Conservation (phyloP, 1,140 invertebrate species). For the Megalonaias nervosa region DNA sequence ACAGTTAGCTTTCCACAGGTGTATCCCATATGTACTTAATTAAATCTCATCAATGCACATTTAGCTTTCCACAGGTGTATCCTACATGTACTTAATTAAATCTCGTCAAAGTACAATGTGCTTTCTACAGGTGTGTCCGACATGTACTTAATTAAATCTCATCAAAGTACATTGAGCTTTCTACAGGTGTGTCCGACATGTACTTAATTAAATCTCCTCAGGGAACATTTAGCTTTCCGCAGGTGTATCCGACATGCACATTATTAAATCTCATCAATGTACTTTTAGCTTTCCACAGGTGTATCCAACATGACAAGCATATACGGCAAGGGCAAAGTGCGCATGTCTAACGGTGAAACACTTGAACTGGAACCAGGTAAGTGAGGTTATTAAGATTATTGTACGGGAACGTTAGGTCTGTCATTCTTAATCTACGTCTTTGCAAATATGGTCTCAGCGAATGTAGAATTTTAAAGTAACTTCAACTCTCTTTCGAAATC, state of each 20-base stretch:
- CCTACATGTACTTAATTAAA: neutral
- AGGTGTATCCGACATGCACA: conserved; percentile 36
- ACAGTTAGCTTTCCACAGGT: neutral
- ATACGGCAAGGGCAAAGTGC: conserved; percentile 51
- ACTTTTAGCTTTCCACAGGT: conserved; percentile 37
- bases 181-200: neutral
- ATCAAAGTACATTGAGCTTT: neutral
- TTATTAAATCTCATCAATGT: neutral
- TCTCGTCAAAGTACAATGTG: neutral
- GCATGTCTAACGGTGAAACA: conserved; percentile 38
- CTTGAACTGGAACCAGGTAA: conserved; percentile 52
- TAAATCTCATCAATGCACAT: too few species aligned
- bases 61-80: conserved; percentile 66
- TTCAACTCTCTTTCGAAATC: too few species aligned
- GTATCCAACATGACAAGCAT: conserved; percentile 47
- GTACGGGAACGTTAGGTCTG: too few species aligned
- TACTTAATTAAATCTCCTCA: neutral
- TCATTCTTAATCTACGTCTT: too few species aligned
- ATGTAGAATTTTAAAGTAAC: too few species aligned
- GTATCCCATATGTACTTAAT: neutral
- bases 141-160: neutral
- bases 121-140: neutral
- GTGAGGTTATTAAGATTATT: neutral
- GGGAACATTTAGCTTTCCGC: conserved; percentile 74
- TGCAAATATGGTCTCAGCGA: too few species aligned